phyloP scores from a whole-genome alignment of 2,113 vertebrate genomes.

The Myocastor coypus region DNA sequence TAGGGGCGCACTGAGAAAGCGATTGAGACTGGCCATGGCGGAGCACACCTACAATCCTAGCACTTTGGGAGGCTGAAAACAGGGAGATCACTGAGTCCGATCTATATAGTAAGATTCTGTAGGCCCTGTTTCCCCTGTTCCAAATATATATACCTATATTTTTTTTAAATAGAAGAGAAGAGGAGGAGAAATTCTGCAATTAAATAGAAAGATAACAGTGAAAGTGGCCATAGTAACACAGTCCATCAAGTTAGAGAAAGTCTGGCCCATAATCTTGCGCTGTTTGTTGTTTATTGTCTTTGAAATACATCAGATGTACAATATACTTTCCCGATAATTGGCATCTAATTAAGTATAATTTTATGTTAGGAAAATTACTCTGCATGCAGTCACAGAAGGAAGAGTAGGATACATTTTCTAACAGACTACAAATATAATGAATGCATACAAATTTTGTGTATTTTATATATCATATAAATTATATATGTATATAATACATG shows the following conservation, averaged over 20 bases:
- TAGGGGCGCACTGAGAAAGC: too few relatives aligned
- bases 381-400: neutral
- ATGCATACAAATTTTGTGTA: neutral
- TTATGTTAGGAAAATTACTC: neutral
- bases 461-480: neutral
- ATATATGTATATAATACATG: neutral
- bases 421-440: neutral
- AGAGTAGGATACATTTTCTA: neutral
- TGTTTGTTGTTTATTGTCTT: constrained; percentile 14
- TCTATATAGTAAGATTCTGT: too few relatives aligned
- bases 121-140: too few relatives aligned
- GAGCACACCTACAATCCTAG: too few relatives aligned
- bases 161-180: too few relatives aligned
- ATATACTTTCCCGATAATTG: neutral
- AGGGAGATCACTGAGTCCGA: too few relatives aligned
- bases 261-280: neutral
- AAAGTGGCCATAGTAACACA: neutral
- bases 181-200: too few relatives aligned
- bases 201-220: neutral
- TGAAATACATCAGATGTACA: neutral
- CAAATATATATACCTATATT: too few relatives aligned
- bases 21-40: too few relatives aligned
- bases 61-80: too few relatives aligned
- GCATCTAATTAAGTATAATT: neutral
- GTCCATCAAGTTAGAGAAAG: neutral